Evolutionary conservation across 1,140 invertebrate genomes (phyloP), one percentile per base, ranked within the genome.

Genomic region (Drosophila parabipectinata): DNA sequence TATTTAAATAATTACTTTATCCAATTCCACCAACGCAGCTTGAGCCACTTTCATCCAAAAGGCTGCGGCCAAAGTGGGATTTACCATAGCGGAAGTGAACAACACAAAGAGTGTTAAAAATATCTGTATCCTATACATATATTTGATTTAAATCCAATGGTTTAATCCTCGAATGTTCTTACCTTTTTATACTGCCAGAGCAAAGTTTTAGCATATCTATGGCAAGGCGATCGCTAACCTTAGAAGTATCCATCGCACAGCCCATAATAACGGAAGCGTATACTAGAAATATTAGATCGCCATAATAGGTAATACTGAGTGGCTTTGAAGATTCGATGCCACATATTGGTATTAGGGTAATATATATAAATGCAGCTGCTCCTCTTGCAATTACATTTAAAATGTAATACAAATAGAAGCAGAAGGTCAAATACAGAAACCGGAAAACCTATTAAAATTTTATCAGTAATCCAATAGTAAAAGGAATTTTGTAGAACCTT

Each of bases 1-100:
- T 8, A 4, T 45, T 14, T 5, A 12, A 12, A 28, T 14, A 62
- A 67, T 30, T 18, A 77, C 80, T 1, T 47, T 48, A n/a, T 26
- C 21, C 8, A 58, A 82, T 51, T 76, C 78, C 0, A 14, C 6
- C 1, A 85, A 9, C 0, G 76, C 12, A 0, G 78, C 62, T 50
- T 75, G 59, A 0, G 78, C 48, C 1, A 87, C 18, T 18, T 85
- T 85, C 82, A 85, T 87, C 45, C 54, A 71, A 56, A 85, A 48
- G 0, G 82, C 78, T 1, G 58, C 9, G 2, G 57, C 45, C 4
- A 87, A 9, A 1, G 82, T 72, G 10, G 47, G 32, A 30, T 41
- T 39, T 0, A 68, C 6, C 0, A 82, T 0, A 8, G 72, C 9
- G 1, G n/a, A 1, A 1, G 26, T 44, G 0, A 26, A 0, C 2